Conservation (phyloP, 2,797 vertebrate genomes). For the Xiphorhynchus erythropygius region DNA sequence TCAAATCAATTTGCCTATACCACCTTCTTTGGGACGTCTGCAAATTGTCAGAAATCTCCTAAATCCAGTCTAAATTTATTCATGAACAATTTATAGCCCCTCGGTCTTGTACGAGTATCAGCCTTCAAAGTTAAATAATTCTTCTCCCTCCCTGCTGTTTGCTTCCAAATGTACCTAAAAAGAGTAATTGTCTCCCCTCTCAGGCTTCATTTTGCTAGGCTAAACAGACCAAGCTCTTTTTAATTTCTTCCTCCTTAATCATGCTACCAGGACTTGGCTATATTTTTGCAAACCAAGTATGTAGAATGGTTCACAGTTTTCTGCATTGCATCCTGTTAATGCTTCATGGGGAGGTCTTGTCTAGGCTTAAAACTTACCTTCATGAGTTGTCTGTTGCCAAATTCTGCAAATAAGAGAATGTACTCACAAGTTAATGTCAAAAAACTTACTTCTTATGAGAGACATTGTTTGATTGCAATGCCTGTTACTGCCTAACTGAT, state of each 20-base stretch:
- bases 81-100: conserved; percentile 55
- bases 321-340: background rate
- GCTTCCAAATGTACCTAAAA: conserved; percentile 44
- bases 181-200: conserved; percentile 23
- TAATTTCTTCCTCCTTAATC: conserved; percentile 51
- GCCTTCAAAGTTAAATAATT: conserved; percentile 55
- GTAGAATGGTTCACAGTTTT: background rate
- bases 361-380: background rate
- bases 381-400: background rate
- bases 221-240: conserved; percentile 30
- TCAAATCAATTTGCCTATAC: background rate
- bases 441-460: accelerated
- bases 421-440: accelerated
- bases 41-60: conserved; percentile 27
- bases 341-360: background rate
- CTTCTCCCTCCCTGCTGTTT: conserved; percentile 35
- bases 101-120: background rate
- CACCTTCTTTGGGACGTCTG: background rate
- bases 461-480: accelerated
- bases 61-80: conserved; percentile 59
- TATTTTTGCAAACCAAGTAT: background rate
- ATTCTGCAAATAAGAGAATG: background rate
- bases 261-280: background rate
- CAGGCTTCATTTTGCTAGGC: conserved; percentile 28
- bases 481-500: background rate